A percentile compares a stretch with the other conserved stretches of the same genome.
Conservation (phyloP, 2,888 invertebrate genomes). For the Smittia sp. region DNA sequence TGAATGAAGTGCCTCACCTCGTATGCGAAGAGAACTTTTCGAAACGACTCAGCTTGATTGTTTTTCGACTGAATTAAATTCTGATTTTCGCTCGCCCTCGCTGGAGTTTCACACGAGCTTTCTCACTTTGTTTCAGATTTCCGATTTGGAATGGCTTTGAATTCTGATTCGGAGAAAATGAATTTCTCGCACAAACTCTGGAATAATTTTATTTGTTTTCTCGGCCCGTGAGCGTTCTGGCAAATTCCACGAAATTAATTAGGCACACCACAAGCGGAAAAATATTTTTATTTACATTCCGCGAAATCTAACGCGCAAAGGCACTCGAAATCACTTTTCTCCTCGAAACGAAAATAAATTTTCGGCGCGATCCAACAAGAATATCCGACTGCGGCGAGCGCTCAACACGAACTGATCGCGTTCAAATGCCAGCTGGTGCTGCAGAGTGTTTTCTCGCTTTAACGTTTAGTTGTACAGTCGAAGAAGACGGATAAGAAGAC, state of each 20-base stretch:
- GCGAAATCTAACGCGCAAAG: not conserved
- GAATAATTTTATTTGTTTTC: not conserved
- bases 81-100: not conserved
- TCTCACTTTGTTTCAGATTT: not conserved
- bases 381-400: not conserved
- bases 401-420: slow-evolving; percentile 24
- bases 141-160: not conserved
- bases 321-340: slow-evolving; percentile 21
- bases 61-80: not conserved
- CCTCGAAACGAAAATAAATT: not conserved
- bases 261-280: slow-evolving; percentile 15
- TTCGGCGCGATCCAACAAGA: not conserved
- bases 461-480: not conserved
- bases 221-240: not conserved
- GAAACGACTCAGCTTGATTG: not conserved
- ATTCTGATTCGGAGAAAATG: not conserved
- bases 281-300: slow-evolving; percentile 18
- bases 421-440: slow-evolving; percentile 17
- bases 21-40: not conserved
- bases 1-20: slow-evolving; percentile 25
- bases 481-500: not conserved
- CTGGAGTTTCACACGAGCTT: not conserved
- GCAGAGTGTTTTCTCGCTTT: slow-evolving; percentile 15
- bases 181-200: not conserved
- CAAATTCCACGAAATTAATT: slow-evolving; percentile 1